phyloP scores from a whole-genome alignment of 2,797 vertebrate genomes.

The Poeciliopsis gracilis region DNA sequence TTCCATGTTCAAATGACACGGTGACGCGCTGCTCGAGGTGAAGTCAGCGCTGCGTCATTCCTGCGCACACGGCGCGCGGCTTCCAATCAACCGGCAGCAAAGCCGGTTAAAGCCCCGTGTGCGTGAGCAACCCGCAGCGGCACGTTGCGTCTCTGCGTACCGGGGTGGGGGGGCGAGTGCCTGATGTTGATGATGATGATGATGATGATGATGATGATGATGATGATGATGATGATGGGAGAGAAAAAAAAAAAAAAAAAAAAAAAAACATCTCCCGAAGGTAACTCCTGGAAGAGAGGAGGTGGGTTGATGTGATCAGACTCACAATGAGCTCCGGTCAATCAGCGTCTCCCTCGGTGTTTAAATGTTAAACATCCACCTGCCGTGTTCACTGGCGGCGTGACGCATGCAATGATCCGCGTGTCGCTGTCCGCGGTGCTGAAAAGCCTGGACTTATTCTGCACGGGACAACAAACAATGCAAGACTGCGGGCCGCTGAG shows the following conservation, averaged over 20 bases:
- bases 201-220: conserved; percentile 22
- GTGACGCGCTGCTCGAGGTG: conserved; percentile 79
- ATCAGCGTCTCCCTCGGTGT: conserved; percentile 15
- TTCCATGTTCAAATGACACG: conserved; percentile 70
- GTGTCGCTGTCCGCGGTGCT: conserved; percentile 71
- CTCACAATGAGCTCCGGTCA: conserved; percentile 52
- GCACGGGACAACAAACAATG: background rate
- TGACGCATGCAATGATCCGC: background rate
- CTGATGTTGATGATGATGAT: conserved; percentile 18
- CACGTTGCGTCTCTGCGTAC: conserved; percentile 64
- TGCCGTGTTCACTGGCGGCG: background rate
- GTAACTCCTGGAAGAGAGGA: conserved; percentile 55
- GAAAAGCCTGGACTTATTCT: conserved; percentile 25
- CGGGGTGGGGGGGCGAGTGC: conserved; percentile 30
- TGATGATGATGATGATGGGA: too few relatives aligned
- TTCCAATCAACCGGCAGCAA: conserved; percentile 65
- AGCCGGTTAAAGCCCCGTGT: conserved; percentile 71
- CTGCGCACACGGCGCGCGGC: conserved; percentile 83
- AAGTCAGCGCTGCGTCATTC: conserved; percentile 85
- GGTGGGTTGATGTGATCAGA: conserved; percentile 31
- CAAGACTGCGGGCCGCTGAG: background rate
- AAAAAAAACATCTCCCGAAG: conserved; percentile 65
- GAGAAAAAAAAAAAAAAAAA: background rate
- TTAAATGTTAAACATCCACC: conserved; percentile 10
- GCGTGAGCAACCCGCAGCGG: conserved; percentile 69